A percentile compares a stretch with the other conserved stretches of the same genome.
Evolutionary conservation across 2,113 vertebrate genomes (phyloP).

Genomic region (Phylloscopus trochiloides): DNA sequence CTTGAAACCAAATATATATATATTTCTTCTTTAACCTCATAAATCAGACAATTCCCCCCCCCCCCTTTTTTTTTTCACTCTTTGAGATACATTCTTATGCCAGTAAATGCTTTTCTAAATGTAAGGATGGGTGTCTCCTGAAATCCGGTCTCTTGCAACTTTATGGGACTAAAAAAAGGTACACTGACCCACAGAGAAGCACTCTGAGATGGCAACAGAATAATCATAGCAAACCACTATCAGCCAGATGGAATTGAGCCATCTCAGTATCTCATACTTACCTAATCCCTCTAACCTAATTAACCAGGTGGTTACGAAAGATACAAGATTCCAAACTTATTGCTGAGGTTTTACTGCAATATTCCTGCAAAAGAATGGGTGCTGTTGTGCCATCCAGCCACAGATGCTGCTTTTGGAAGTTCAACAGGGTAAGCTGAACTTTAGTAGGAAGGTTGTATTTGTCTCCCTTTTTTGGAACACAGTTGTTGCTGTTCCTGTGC

Average conservation of each 20-base stretch:
- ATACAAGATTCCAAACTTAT: not conserved
- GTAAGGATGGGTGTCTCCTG: not conserved
- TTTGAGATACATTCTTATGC: not conserved
- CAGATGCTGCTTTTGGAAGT: not conserved
- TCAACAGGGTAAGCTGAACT: not conserved
- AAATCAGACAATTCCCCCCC: not conserved
- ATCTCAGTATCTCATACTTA: not conserved
- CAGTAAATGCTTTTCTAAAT: not conserved
- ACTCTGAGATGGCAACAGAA: not conserved
- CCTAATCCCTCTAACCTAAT: not conserved
- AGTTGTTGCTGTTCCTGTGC: not conserved
- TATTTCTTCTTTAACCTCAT: not conserved
- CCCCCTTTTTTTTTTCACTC: not conserved
- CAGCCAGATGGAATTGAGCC: not conserved
- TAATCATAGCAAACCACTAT: not conserved
- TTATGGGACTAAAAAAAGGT: not conserved
- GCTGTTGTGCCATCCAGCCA: not conserved
- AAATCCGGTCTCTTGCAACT: not conserved
- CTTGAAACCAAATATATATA: not conserved
- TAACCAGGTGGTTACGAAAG: not conserved
- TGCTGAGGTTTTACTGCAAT: not conserved
- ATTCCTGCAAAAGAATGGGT: not conserved
- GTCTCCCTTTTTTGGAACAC: not conserved
- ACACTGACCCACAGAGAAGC: fast-evolving
- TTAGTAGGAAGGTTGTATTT: not conserved